These are phyloP conservation scores for Mesochorus sp. DNA, from an alignment of 2,888 invertebrate genomes.

Conservation along the genomic window DNA sequence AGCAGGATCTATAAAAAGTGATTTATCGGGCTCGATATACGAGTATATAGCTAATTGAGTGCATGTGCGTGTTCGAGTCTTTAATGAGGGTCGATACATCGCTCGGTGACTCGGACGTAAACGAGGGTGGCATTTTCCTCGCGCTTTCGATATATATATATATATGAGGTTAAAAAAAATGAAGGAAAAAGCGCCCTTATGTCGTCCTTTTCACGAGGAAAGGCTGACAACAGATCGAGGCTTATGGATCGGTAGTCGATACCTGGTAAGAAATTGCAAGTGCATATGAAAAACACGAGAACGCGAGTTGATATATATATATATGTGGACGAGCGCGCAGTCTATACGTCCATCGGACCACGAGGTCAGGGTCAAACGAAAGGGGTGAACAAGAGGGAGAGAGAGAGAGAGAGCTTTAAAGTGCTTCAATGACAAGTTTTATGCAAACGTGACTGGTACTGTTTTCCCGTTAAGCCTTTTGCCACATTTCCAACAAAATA, in stretches of 20 bases:
- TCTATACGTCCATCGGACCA: conserved; percentile 53
- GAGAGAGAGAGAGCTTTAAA: conserved; percentile 65
- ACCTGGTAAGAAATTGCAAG: conserved; percentile 44
- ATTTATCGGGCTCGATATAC: conserved; percentile 55
- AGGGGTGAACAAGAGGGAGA: conserved; percentile 32
- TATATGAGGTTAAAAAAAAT: conserved; percentile 12
- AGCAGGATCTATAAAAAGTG: conserved; percentile 65
- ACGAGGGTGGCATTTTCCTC: conserved; percentile 47
- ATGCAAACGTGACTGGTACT: conserved; percentile 58
- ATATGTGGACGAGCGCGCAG: conserved; percentile 10
- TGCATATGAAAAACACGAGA: conserved; percentile 3
- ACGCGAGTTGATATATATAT: conserved; percentile 17
- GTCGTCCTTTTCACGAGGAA: not conserved
- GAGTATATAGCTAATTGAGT: conserved; percentile 44
- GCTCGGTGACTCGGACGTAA: conserved; percentile 50
- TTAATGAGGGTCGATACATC: conserved; percentile 60
- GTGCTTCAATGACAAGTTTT: conserved; percentile 69
- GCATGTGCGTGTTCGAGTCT: conserved; percentile 29
- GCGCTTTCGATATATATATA: conserved; percentile 33
- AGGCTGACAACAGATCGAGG: conserved; percentile 31
- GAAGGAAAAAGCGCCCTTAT: conserved; percentile 9
- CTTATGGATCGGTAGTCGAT: conserved; percentile 4
- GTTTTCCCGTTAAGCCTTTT: conserved; percentile 40
- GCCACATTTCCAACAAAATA: conserved; percentile 3
- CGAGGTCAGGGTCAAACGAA: conserved; percentile 72